Base-by-base conservation (phyloP, 2,797 vertebrate species). In the Liasis olivaceus region DNA sequence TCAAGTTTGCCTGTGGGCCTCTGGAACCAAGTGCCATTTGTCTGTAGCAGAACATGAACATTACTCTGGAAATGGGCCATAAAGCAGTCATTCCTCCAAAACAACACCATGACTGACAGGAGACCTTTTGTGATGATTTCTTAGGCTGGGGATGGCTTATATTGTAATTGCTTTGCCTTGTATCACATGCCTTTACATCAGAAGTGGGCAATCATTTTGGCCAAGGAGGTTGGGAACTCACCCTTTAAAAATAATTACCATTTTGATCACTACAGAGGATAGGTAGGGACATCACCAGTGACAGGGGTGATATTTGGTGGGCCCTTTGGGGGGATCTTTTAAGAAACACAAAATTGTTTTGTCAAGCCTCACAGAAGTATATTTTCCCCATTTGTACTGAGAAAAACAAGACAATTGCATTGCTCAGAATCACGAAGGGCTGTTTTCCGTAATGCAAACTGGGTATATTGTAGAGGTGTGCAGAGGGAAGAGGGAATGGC, bases 11-110 rank as follows among this genome's bases (percentile, higher is more conserved):
- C 58, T 69, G 63, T 69, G 47, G 88, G 36, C 63, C 22, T 89
- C 88, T 89, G 63, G 47, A 13, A 54, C 5, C 47, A 56, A 89
- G 88, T n/a, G 42, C 4, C 62, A 66, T 87, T 60, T 66, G 47
- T 66, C 47, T 66, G 88, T 66, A 89, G 88, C 88, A 56, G 62
- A 89, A 89, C 42, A n/a, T 66, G 88, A 89, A 51, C 63, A 66
- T 89, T 54, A 89, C 24, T 54, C 62, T 63, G 87, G 59, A 47
- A 86, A 86, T 86, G 85, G 51, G 26, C 85, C 85, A 86, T 86
- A 86, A 86, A 56, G 85, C n/a, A 62, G 22, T 7, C 36, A 88
- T 88, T 47, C 22, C 58, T 69, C 47, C 63, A 69, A 89, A 69
- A 66, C 14, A 54, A 54, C 28, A 20, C 63, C 47, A 69, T 66